Evolutionary conservation across 2,888 invertebrate genomes (phyloP).

Genomic region (Volucella inflata): DNA sequence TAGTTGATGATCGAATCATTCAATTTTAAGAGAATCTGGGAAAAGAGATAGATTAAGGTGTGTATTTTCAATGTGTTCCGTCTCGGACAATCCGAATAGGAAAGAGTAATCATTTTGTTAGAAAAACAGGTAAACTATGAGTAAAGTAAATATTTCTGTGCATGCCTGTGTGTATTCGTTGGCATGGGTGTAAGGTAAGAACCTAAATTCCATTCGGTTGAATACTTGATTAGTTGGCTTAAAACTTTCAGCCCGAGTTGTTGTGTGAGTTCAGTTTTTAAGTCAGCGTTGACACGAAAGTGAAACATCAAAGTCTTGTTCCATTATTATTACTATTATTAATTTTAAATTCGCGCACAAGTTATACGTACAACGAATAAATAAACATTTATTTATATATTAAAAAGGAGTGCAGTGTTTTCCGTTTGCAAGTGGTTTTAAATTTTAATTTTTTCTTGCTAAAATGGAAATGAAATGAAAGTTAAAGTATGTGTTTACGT

Average conservation of each 20-base stretch:
- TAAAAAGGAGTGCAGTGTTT: slow-evolving; percentile 14
- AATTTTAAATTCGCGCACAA: background rate
- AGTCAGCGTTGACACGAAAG: slow-evolving; percentile 57
- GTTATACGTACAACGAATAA: background rate
- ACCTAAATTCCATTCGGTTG: slow-evolving; percentile 74
- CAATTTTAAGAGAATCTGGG: slow-evolving; percentile 49
- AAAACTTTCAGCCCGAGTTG: slow-evolving; percentile 75
- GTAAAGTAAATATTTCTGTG: slow-evolving; percentile 63
- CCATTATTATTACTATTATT: background rate
- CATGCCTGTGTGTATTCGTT: slow-evolving; percentile 48
- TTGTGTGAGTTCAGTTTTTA: slow-evolving; percentile 59
- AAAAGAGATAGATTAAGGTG: slow-evolving; percentile 60
- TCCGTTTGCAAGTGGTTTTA: slow-evolving; percentile 26
- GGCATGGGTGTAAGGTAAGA: slow-evolving; percentile 72
- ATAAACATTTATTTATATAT: slow-evolving; percentile 3
- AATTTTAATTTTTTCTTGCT: slow-evolving; percentile 25
- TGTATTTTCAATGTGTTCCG: slow-evolving; percentile 20
- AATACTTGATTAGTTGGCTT: slow-evolving; percentile 77
- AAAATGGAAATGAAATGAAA: slow-evolving; percentile 54
- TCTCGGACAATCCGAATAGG: background rate
- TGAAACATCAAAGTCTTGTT: background rate
- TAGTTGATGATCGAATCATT: slow-evolving; percentile 15
- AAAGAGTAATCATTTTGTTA: slow-evolving; percentile 65
- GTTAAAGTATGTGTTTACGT: slow-evolving; percentile 71
- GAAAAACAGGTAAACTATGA: slow-evolving; percentile 59